These are phyloP conservation scores for Diaphora mendica DNA, from an alignment of 2,888 invertebrate genomes.

Conservation along the genomic window DNA sequence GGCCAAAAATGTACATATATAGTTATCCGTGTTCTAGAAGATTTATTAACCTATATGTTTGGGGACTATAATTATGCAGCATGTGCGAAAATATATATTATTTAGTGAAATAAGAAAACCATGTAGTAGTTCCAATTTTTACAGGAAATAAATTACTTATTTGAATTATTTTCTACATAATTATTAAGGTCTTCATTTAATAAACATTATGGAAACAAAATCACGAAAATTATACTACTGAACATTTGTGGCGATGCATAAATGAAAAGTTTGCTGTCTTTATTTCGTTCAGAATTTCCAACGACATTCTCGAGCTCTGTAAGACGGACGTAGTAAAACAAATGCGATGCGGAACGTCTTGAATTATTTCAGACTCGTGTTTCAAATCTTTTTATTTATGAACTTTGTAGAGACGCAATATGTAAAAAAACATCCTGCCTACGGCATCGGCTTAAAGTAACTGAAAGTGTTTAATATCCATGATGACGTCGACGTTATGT, in stretches of 20 bases:
- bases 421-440: slow-evolving; percentile 17
- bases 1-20: no score
- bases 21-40: no score
- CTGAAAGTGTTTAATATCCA: not conserved
- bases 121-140: no score
- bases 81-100: no score
- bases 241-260: not conserved
- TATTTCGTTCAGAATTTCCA: not conserved
- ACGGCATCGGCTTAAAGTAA: not conserved
- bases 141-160: no score
- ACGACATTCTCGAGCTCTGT: slow-evolving; percentile 23
- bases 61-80: no score
- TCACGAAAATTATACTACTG: not conserved
- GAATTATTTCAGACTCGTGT: slow-evolving; percentile 43
- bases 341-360: slow-evolving; percentile 36
- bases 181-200: not conserved
- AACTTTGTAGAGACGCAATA: slow-evolving; percentile 24
- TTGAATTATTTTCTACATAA: not conserved
- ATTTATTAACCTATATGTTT: no score
- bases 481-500: not conserved
- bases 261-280: not conserved
- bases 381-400: slow-evolving; percentile 38
- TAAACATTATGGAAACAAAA: not conserved
- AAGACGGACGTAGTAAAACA: slow-evolving; percentile 38
- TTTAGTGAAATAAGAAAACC: no score